Evolutionary conservation across 1,140 invertebrate genomes (phyloP).

Genomic region (Eurosta solidaginis): DNA sequence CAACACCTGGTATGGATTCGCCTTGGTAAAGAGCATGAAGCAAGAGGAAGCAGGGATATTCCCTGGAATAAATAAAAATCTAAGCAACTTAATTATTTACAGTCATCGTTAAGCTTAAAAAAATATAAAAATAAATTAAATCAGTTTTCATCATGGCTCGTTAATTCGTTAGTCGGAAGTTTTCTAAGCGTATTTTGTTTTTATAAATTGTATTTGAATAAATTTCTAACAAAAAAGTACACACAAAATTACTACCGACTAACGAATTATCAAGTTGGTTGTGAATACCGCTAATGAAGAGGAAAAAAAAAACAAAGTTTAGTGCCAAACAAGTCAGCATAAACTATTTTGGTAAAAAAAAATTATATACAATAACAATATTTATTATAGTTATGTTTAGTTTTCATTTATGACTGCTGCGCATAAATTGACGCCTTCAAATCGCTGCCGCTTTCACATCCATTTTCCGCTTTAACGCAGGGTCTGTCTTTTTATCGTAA

Average conservation of each 20-base stretch:
- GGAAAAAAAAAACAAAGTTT: conserved; percentile 21
- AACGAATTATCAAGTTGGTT: no score
- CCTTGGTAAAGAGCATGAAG: no score
- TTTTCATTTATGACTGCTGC: conserved; percentile 36
- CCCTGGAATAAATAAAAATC: conserved; percentile 26
- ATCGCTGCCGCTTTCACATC: not conserved
- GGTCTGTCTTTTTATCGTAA: not conserved
- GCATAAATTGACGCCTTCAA: not conserved
- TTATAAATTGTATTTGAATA: no score
- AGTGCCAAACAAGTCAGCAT: not conserved
- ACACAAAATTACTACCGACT: no score
- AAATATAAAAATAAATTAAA: conserved; percentile 12
- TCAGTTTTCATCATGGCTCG: no score
- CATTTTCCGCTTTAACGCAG: not conserved
- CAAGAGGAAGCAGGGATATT: conserved; percentile 2
- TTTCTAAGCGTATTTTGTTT: no score
- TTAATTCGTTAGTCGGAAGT: no score
- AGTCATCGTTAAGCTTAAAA: conserved; percentile 17
- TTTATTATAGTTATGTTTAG: conserved; percentile 26
- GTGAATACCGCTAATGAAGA: no score
- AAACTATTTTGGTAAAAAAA: not conserved
- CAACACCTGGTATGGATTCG: no score
- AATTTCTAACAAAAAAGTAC: no score
- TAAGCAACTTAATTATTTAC: conserved; percentile 29
- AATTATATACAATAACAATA: conserved; percentile 1